Evolutionary conservation across 2,113 vertebrate species (phyloP), one percentile per base, ranked within the genome.

Genomic region (Phalacrocorax aristotelis): DNA sequence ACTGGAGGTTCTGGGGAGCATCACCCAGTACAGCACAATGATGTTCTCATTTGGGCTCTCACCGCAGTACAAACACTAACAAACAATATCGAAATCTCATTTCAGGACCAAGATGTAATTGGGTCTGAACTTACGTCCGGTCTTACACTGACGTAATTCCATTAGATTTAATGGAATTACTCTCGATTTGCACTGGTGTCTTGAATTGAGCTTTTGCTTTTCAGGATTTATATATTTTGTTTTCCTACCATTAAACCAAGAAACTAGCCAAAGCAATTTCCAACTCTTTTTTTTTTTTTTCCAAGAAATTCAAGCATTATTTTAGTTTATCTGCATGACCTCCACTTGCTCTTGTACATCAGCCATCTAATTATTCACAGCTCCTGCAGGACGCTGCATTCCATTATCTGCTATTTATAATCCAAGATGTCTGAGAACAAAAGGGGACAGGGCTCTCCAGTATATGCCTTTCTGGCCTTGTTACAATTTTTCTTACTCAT

Each of bases 371-470:
- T 97, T 97, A 97, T 97, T 95, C 96, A 90, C 0, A 2, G 62
- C 13, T 96, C 57, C 91, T 93, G 86, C 70, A 97, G 94, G 95
- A 97, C 49, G 1, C 32, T 78, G 57, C 65, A 78, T 97, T 89
- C 93, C 79, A 97, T 94, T 97, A 94, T 70, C 60, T 94, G 61
- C 95, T 96, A 96, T 96, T 96, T 96, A 94, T 95, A 96, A 84
- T 55, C 68, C n/a, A 13, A 71, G 60, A 89, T 82, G 64, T 51
- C 83, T 58, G 78, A 87, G 83, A 96, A 96, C 92, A 96, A 95
- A 97, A 87, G 40, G 44, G 40, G 68, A 69, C 40, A 76, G 72
- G 27, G 52, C 11, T 66, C 86, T 95, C 76, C 62, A 11, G 32
- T 58, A 80, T 18, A 23, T 26, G 22, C 27, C 19, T 75, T 86